phyloP scores from a whole-genome alignment of 1,140 invertebrate species.

The Gryllus bimaculatus region DNA sequence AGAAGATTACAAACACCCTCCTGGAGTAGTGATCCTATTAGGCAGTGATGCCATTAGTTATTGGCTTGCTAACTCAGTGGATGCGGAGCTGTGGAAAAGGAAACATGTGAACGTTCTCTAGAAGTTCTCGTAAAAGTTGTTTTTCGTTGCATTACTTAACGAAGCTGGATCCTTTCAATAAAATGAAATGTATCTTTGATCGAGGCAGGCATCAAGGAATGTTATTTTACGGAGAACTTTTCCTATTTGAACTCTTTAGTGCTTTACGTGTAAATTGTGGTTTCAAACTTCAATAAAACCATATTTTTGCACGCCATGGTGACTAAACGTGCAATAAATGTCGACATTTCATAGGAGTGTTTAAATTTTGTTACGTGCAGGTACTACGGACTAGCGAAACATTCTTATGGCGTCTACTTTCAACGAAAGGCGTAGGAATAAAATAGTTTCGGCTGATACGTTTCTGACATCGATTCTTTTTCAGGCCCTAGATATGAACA shows the following conservation, averaged over 20 bases:
- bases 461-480: neutral
- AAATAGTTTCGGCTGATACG: neutral
- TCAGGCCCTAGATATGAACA: neutral
- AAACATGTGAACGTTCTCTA: neutral
- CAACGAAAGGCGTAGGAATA: no score
- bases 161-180: neutral
- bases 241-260: no score
- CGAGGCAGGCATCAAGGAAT: neutral
- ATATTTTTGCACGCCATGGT: no score
- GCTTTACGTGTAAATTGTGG: no score
- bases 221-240: no score
- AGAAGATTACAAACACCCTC: conserved; percentile 1
- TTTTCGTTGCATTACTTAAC: neutral
- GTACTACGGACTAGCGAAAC: neutral
- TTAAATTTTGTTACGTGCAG: neutral
- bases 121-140: neutral
- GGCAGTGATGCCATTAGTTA: conserved; percentile 3
- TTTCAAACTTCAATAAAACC: no score
- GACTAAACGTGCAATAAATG: neutral
- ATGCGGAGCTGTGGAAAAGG: neutral
- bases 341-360: neutral
- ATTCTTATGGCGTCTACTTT: neutral
- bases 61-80: neutral
- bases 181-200: neutral
- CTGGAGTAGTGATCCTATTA: conserved; percentile 4